A percentile compares a stretch with the other conserved stretches of the same genome.
Conservation (phyloP, 2,113 vertebrate species). For the Polypterus bichir region DNA sequence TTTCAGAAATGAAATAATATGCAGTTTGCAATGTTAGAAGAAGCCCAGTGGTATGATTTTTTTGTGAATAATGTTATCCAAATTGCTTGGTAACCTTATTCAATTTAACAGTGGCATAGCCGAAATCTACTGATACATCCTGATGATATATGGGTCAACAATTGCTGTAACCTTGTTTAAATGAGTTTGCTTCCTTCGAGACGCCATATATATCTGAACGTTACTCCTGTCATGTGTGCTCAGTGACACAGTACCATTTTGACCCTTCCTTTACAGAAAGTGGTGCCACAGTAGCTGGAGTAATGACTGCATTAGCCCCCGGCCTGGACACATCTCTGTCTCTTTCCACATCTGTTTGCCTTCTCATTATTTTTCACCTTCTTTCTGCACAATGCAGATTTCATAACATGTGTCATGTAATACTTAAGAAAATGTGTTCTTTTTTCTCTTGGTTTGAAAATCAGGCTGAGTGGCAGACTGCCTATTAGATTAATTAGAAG, state of each 20-base stretch:
- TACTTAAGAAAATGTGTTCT: constrained; percentile 56
- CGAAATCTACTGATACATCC: constrained; percentile 35
- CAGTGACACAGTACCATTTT: constrained; percentile 34
- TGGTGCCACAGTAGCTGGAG: constrained; percentile 47
- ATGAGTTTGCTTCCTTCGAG: constrained; percentile 56
- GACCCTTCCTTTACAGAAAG: constrained; percentile 43
- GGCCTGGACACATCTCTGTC: constrained; percentile 50
- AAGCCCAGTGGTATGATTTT: constrained; percentile 27
- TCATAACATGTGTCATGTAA: constrained; percentile 51
- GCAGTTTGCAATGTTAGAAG: background rate
- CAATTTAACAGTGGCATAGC: constrained; percentile 35
- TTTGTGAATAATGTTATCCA: constrained; percentile 30
- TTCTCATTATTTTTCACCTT: constrained; percentile 42
- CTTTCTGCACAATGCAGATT: constrained; percentile 39
- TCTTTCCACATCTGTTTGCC: constrained; percentile 39
- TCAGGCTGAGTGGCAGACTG: background rate
- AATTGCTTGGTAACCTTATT: constrained; percentile 47
- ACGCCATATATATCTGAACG: constrained; percentile 49
- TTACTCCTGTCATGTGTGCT: constrained; percentile 39
- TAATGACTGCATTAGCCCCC: constrained; percentile 56
- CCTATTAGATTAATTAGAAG: background rate
- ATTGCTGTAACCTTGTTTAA: constrained; percentile 36
- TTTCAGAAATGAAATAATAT: background rate
- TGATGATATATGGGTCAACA: constrained; percentile 30
- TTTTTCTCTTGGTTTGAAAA: background rate